Evolutionary conservation across 2,797 vertebrate genomes (phyloP), one percentile per base, ranked within the genome.

Genomic region (Buceros bicornis): DNA sequence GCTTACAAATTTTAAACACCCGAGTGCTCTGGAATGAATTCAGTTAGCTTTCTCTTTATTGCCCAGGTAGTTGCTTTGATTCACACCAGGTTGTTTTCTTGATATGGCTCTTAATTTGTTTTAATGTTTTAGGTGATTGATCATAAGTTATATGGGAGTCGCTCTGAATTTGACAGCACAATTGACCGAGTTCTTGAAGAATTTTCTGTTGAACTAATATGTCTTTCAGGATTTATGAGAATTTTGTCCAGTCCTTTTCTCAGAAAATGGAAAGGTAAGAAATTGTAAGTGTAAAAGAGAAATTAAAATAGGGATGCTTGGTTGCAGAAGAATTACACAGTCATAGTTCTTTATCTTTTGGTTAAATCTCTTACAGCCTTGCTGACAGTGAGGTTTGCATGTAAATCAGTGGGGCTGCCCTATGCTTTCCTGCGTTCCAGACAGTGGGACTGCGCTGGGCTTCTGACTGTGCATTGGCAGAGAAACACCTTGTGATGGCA

Each of bases 171-270:
- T 13, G 99, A 99, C 64, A 93, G 96, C 94, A 99, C 99, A 9
- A 98, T 99, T 1, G 98, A 99, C 85, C 96, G 31, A 1, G 98
- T 99, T 48, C 98, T 99, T 96, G 97, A 99, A 60, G 99, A 99
- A 80, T 99, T 99, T 1, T 95, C 98, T 13, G 98, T 99, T 95
- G 98, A 99, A 92, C 90, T 99, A 64, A 98, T 99, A 69, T 99
- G 99, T 66, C 97, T 99, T 31, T 98, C 99, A 4, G 99, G 99
- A 8, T 99, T 99, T 96, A 98, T 98, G 98, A 98, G 99, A 88
- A 98, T 99, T 94, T 97, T 99, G 80, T 99, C 98, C 0, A 98
- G 97, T 35, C 74, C 97, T 15, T 99, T 99, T 6, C 98, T 99
- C 67, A 98, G 90, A 78, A 99, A 99, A 78, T 99, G 99, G 99